A percentile compares a stretch with the other conserved stretches of the same genome.
phyloP scores from a whole-genome alignment of 2,888 invertebrate species.

The Stenoptilia bipunctidactyla region DNA sequence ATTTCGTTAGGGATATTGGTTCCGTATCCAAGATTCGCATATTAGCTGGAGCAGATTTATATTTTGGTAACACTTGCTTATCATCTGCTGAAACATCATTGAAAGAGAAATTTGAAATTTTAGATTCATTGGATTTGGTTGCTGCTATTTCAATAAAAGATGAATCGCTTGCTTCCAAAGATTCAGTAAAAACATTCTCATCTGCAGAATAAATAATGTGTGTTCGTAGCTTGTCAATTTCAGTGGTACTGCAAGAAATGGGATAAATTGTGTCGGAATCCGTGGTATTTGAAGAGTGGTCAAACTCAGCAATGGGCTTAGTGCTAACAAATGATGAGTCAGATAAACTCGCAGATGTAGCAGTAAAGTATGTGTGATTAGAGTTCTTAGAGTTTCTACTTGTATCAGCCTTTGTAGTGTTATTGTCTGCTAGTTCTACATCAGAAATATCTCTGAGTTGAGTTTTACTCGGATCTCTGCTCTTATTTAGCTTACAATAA shows the following conservation, averaged over 20 bases:
- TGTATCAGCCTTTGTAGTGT: background rate
- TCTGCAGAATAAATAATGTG: slow-evolving; percentile 30
- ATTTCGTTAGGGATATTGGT: too few species aligned
- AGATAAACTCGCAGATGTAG: slow-evolving; percentile 36
- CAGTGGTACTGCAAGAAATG: background rate
- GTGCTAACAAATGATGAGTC: slow-evolving; percentile 47
- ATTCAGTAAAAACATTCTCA: slow-evolving; percentile 17
- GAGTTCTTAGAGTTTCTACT: slow-evolving; percentile 11
- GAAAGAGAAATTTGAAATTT: too few species aligned
- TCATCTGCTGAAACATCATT: too few species aligned
- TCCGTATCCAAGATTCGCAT: too few species aligned
- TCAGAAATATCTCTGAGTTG: slow-evolving; percentile 28
- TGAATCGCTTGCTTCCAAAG: background rate
- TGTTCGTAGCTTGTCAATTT: slow-evolving; percentile 16
- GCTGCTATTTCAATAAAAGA: too few species aligned
- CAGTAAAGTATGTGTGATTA: slow-evolving; percentile 23
- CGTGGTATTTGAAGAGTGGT: too few species aligned
- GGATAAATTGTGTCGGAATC: too few species aligned
- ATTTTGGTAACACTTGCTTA: too few species aligned
- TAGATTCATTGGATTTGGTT: too few species aligned
- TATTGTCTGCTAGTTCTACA: slow-evolving; percentile 10
- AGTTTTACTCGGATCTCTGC: slow-evolving; percentile 48
- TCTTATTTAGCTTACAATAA: slow-evolving; percentile 67
- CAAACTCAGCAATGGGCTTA: slow-evolving; percentile 15
- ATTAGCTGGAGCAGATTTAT: too few species aligned